A percentile compares a stretch with the other conserved stretches of the same genome.
These are phyloP conservation scores for Myotis daubentonii DNA, from an alignment of 2,797 vertebrate genomes.

Conservation along the genomic window DNA sequence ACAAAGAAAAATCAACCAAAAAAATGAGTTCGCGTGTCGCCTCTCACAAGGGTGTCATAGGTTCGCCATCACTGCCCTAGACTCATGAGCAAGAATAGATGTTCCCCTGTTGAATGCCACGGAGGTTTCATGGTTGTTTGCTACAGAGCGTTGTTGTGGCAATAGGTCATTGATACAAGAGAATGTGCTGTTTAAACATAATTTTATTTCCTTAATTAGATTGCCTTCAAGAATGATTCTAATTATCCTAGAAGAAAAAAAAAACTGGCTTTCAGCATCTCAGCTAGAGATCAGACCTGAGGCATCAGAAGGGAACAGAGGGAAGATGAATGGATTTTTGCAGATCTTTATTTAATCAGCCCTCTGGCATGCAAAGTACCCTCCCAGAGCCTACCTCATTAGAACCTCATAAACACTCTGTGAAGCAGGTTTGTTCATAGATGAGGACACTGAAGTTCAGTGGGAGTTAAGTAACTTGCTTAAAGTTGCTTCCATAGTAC, in stretches of 20 bases:
- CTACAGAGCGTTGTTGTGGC: background rate
- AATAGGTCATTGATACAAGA: background rate
- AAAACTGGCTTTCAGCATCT: background rate
- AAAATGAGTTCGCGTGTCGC: no score
- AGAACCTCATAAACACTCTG: background rate
- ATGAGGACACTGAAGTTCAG: background rate
- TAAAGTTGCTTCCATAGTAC: background rate
- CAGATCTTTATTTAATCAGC: background rate
- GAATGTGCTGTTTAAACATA: slow-evolving; percentile 7
- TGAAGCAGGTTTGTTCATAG: background rate
- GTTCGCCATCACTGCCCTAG: background rate
- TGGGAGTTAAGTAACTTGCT: background rate
- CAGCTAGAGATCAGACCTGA: background rate
- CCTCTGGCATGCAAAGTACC: background rate
- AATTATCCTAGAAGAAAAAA: background rate
- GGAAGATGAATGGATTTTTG: background rate
- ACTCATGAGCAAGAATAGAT: background rate
- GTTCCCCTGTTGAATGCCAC: background rate
- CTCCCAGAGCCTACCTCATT: background rate
- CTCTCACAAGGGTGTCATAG: no score
- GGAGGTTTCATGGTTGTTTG: background rate
- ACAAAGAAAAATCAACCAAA: no score
- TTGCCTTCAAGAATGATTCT: slow-evolving; percentile 18
- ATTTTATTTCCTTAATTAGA: slow-evolving; percentile 33
- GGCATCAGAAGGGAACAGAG: background rate